Conservation (phyloP, 2,797 vertebrate genomes). For the Anabas testudineus region DNA sequence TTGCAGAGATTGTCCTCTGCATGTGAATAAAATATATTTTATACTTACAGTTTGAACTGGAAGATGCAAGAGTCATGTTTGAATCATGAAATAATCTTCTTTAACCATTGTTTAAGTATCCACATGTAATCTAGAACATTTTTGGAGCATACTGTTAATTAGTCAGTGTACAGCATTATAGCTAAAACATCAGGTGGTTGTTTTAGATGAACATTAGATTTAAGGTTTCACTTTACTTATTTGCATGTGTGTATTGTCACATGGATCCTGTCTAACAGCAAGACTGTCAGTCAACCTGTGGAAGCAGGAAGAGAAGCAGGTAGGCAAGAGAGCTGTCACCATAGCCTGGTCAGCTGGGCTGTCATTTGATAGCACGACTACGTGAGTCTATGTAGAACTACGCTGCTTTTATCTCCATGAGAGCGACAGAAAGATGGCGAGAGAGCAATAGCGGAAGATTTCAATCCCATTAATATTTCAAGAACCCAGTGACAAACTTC, state of each 20-base stretch:
- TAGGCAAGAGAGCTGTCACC: conserved; percentile 34
- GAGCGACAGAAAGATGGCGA: conserved; percentile 26
- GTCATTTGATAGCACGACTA: conserved; percentile 73
- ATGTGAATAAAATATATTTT: conserved; percentile 9
- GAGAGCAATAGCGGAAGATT: conserved; percentile 58
- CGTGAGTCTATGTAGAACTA: conserved; percentile 31
- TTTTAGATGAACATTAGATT: conserved; percentile 30
- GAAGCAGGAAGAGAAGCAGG: conserved; percentile 37
- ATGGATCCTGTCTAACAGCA: conserved; percentile 16
- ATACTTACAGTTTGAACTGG: neutral
- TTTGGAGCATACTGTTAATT: neutral
- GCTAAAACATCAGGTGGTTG: neutral
- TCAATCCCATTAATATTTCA: conserved; percentile 81
- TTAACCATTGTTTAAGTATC: neutral
- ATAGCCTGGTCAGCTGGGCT: conserved; percentile 62
- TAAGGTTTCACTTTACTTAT: conserved; percentile 36
- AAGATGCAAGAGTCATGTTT: conserved; percentile 8
- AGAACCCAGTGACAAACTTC: conserved; percentile 61
- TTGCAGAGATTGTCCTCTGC: conserved; percentile 7
- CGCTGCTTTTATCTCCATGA: conserved; percentile 31
- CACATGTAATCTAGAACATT: neutral
- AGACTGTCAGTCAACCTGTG: conserved; percentile 46
- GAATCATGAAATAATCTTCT: neutral
- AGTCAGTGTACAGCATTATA: neutral
- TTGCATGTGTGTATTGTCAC: conserved; percentile 42